Percentiles rank a stretch among this genome's conserved stretches.
These are phyloP conservation scores for Capromys pilorides DNA, from an alignment of 2,797 vertebrate genomes.

Conservation along the genomic window DNA sequence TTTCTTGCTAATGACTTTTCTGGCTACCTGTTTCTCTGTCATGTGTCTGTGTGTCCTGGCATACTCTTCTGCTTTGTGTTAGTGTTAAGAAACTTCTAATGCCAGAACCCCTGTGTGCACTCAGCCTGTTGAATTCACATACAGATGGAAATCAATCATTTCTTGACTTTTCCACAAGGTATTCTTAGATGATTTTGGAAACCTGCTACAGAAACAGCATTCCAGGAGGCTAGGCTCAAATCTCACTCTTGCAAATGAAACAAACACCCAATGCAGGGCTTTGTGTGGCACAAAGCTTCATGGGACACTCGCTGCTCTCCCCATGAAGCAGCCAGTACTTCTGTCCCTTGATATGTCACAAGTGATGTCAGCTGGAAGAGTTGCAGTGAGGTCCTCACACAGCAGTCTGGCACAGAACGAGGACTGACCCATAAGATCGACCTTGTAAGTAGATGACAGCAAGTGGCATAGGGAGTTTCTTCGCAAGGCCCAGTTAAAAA, in stretches of 20 bases:
- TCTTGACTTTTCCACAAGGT: neutral
- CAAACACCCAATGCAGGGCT: constrained; percentile 82
- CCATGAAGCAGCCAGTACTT: rapidly evolving
- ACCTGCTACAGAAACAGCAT: neutral
- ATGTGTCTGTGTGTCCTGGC: neutral
- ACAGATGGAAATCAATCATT: neutral
- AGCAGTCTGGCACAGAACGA: constrained; percentile 85
- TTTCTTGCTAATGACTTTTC: neutral
- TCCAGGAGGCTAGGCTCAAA: constrained; percentile 17
- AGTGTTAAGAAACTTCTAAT: neutral
- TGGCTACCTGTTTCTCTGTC: neutral
- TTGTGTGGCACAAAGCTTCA: constrained; percentile 57
- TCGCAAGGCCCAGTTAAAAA: constrained; percentile 87
- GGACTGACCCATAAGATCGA: neutral
- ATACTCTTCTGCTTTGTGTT: neutral
- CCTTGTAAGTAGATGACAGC: constrained; percentile 87
- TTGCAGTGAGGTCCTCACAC: constrained; percentile 86
- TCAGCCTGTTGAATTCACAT: neutral
- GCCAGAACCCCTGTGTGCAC: neutral
- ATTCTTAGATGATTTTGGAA: neutral
- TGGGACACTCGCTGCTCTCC: constrained; percentile 71
- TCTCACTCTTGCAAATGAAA: constrained; percentile 46
- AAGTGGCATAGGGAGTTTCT: constrained; percentile 89
- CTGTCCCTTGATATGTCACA: constrained; percentile 87
- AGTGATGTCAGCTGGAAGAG: constrained; percentile 88